Evolutionary conservation across 1,140 invertebrate genomes (phyloP).

Genomic region (Glossosoma conforme): DNA sequence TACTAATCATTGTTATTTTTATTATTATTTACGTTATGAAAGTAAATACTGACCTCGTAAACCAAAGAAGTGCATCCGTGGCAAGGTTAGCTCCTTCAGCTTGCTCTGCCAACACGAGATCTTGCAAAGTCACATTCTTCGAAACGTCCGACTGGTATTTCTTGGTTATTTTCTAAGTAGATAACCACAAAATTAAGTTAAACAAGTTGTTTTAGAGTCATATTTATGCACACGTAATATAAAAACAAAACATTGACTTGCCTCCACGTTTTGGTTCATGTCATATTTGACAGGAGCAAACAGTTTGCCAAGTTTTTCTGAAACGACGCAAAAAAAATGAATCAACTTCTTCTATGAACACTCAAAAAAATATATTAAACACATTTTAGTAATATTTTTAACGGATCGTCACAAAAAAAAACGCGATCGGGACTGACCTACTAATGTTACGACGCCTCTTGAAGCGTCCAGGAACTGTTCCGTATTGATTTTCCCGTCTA

Average conservation of each 20-base stretch:
- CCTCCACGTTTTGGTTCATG: constrained; percentile 68
- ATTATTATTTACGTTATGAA: constrained; percentile 1
- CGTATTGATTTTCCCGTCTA: constrained; percentile 57
- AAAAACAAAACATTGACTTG: constrained; percentile 35
- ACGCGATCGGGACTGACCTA: constrained; percentile 17
- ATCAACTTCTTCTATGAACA: neutral
- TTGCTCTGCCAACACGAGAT: constrained; percentile 59
- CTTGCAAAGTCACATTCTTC: constrained; percentile 57
- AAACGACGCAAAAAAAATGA: constrained; percentile 34
- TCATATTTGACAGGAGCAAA: constrained; percentile 68
- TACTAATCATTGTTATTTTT: constrained; percentile 3
- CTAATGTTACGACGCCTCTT: constrained; percentile 35
- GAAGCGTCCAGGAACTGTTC: constrained; percentile 57
- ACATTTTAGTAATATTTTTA: too few species aligned
- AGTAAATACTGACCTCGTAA: constrained; percentile 53
- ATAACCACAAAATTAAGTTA: too few species aligned
- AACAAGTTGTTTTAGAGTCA: too few species aligned
- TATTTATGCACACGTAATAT: neutral
- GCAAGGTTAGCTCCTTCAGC: constrained; percentile 45
- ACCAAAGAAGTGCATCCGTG: constrained; percentile 60
- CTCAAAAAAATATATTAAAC: neutral
- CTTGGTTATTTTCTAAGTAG: constrained; percentile 61
- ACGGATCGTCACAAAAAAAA: neutral
- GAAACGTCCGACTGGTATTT: constrained; percentile 50
- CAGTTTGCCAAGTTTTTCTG: constrained; percentile 67